phyloP scores from a whole-genome alignment of 2,113 vertebrate species.

The Prinia subflava region DNA sequence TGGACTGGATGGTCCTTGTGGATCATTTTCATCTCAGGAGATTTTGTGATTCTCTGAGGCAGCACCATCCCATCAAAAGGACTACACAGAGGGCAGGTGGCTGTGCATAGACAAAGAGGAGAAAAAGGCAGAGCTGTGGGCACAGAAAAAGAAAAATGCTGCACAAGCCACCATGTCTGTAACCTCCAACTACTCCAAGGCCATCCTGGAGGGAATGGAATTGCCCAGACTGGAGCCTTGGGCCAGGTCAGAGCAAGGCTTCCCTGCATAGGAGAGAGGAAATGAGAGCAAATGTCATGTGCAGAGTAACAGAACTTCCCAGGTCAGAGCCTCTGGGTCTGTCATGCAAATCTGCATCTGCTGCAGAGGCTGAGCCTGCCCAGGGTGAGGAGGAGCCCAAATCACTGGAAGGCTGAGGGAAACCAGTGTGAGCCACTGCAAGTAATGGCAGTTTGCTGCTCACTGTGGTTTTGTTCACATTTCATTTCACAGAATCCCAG shows the following conservation, averaged over 20 bases:
- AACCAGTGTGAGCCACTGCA: not conserved
- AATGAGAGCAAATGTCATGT: not conserved
- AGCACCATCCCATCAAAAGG: not conserved
- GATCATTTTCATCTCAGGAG: not conserved
- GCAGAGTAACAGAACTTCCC: not conserved
- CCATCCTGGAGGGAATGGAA: not conserved
- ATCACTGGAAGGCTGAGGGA: not conserved
- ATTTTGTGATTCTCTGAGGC: not conserved
- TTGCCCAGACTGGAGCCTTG: not conserved
- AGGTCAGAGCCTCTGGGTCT: constrained; percentile 28
- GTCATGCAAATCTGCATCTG: not conserved
- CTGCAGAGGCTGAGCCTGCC: not conserved
- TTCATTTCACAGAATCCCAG: not conserved
- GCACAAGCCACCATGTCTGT: not conserved
- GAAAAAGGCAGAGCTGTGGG: not conserved
- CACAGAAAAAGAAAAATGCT: not conserved
- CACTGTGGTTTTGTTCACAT: not conserved
- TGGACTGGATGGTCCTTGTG: not conserved
- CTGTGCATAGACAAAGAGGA: too few relatives aligned
- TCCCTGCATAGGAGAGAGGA: not conserved
- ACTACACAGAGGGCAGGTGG: not conserved
- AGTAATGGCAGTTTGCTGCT: not conserved
- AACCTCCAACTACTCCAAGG: not conserved
- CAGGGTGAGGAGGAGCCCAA: not conserved
- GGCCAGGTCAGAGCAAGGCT: not conserved